phyloP scores from a whole-genome alignment of 23 tunicate species.

The Trididemnum clinides region DNA sequence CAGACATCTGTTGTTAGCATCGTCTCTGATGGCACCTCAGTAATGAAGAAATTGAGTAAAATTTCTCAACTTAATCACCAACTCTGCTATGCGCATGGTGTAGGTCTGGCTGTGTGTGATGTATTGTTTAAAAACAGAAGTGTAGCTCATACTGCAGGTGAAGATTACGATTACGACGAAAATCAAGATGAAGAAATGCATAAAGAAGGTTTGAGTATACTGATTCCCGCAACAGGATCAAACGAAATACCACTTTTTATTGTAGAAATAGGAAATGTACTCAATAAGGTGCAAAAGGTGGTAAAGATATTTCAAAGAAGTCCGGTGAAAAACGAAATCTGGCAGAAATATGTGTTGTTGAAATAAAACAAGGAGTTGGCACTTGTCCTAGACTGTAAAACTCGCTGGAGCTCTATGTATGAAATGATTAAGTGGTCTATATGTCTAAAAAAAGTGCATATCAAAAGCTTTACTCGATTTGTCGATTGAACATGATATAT shows the following conservation, averaged over 20 bases:
- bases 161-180: no score
- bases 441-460: neutral
- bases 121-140: no score
- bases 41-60: no score
- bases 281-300: neutral
- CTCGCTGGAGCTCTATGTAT: neutral
- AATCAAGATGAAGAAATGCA: neutral
- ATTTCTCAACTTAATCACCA: no score
- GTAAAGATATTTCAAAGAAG: neutral
- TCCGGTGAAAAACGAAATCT: neutral
- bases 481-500: slow-evolving; percentile 4
- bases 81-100: no score
- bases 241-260: neutral
- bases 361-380: neutral
- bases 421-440: neutral
- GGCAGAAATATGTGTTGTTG: neutral
- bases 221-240: neutral
- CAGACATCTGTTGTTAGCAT: no score
- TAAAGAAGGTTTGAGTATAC: neutral
- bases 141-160: no score
- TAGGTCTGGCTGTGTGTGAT: no score
- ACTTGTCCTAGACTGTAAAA: neutral
- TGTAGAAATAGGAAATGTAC: neutral
- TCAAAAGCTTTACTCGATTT: slow-evolving; percentile 12
- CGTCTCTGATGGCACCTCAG: no score